phyloP scores from a whole-genome alignment of 2,888 invertebrate species.

The Tupiocoris notatus region DNA sequence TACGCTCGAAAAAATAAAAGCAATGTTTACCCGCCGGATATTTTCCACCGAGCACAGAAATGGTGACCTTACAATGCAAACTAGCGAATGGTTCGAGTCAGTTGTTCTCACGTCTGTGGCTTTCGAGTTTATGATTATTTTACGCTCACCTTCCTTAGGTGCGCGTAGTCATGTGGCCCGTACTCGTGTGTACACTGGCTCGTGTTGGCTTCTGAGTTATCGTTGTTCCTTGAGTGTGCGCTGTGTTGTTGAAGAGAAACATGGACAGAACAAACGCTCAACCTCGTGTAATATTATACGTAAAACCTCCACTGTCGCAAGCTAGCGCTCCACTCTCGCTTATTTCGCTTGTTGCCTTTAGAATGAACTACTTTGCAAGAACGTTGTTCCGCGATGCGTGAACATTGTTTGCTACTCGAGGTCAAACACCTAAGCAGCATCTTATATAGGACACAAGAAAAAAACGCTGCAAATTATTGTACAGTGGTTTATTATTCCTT shows the following conservation, averaged over 20 bases:
- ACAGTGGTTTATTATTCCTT: too few species aligned
- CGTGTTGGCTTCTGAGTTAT: background rate
- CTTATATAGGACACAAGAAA: too few species aligned
- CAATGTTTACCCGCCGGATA: background rate
- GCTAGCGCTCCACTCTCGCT: too few species aligned
- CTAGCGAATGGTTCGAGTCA: background rate
- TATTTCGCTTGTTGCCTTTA: too few species aligned
- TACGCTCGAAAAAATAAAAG: too few species aligned
- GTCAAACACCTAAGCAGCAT: too few species aligned
- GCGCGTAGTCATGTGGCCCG: background rate
- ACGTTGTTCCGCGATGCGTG: too few species aligned
- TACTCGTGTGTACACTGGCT: background rate
- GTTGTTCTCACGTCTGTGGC: background rate
- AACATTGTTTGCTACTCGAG: too few species aligned
- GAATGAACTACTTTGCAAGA: too few species aligned
- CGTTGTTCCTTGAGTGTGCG: background rate
- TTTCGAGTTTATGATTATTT: background rate
- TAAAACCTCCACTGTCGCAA: too few species aligned
- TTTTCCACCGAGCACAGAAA: background rate
- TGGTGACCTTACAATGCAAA: background rate
- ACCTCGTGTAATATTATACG: background rate
- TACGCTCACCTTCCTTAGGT: background rate
- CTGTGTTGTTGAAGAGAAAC: background rate
- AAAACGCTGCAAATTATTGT: too few species aligned
- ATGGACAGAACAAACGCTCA: background rate